Percentiles rank a stretch among this genome's conserved stretches.
phyloP scores from a whole-genome alignment of 2,113 vertebrate genomes.

The Pongo pygmaeus region DNA sequence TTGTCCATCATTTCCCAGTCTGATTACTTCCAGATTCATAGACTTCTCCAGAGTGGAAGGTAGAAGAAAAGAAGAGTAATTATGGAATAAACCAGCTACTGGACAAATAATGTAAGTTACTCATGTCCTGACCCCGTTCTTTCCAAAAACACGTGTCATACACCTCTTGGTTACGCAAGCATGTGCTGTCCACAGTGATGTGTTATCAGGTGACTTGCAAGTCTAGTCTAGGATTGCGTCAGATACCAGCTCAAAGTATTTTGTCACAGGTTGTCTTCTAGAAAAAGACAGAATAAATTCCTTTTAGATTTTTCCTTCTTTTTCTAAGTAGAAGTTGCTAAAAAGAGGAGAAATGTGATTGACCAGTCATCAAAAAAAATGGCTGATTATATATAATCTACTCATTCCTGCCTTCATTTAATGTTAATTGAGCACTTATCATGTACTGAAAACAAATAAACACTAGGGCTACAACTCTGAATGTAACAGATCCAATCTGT shows the following conservation, averaged over 20 bases:
- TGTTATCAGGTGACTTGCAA: neutral
- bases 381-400: neutral
- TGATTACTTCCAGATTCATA: neutral
- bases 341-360: neutral
- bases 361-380: neutral
- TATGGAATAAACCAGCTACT: neutral
- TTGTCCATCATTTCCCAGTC: neutral
- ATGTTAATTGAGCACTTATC: neutral
- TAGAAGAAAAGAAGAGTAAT: neutral
- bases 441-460: neutral
- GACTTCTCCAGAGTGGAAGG: neutral
- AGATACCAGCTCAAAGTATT: neutral
- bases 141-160: neutral
- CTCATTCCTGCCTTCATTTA: neutral
- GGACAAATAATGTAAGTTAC: neutral
- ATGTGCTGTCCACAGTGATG: neutral
- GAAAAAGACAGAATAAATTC: neutral
- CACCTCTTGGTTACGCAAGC: neutral
- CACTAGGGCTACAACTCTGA: neutral
- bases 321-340: neutral
- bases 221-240: neutral
- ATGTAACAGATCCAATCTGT: neutral
- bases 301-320: neutral
- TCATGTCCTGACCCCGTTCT: neutral
- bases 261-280: neutral